Evolutionary conservation across 2,888 invertebrate genomes (phyloP).

Genomic region (Hemistola chrysoprasaria): DNA sequence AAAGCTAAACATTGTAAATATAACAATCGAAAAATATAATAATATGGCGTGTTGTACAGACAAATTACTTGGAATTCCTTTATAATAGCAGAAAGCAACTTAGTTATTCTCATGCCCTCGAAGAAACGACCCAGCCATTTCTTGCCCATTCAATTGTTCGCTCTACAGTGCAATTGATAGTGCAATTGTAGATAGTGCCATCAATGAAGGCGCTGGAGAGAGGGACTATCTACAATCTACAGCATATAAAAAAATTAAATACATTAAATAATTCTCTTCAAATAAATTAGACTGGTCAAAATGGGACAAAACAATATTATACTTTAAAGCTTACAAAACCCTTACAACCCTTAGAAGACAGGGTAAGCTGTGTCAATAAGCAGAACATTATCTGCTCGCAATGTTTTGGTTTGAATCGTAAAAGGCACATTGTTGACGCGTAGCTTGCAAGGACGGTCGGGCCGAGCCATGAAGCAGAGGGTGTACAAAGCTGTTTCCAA

Average conservation of each 20-base stretch:
- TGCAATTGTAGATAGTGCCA: too few relatives aligned
- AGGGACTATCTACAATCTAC: too few relatives aligned
- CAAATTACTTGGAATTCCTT: too few relatives aligned
- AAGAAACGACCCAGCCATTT: too few relatives aligned
- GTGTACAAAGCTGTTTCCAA: conserved; percentile 95
- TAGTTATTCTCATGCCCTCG: too few relatives aligned
- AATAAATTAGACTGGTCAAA: neutral
- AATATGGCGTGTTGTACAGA: too few relatives aligned
- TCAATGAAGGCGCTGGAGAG: too few relatives aligned
- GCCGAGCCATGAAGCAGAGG: conserved; percentile 91
- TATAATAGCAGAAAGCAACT: too few relatives aligned
- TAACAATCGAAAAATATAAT: too few relatives aligned
- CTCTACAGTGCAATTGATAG: too few relatives aligned
- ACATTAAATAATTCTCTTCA: neutral
- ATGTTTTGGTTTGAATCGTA: conserved; percentile 69
- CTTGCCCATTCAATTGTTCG: too few relatives aligned
- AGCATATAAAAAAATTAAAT: conserved; percentile 6
- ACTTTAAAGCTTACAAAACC: neutral
- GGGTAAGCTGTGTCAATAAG: conserved; percentile 73
- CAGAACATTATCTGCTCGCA: conserved; percentile 59
- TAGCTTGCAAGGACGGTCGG: conserved; percentile 88
- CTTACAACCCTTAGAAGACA: conserved; percentile 35
- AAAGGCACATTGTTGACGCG: conserved; percentile 65
- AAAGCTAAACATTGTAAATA: neutral
- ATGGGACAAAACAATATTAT: neutral